Base-by-base conservation (phyloP, 2,797 vertebrate species). In the Danionella dracula region DNA sequence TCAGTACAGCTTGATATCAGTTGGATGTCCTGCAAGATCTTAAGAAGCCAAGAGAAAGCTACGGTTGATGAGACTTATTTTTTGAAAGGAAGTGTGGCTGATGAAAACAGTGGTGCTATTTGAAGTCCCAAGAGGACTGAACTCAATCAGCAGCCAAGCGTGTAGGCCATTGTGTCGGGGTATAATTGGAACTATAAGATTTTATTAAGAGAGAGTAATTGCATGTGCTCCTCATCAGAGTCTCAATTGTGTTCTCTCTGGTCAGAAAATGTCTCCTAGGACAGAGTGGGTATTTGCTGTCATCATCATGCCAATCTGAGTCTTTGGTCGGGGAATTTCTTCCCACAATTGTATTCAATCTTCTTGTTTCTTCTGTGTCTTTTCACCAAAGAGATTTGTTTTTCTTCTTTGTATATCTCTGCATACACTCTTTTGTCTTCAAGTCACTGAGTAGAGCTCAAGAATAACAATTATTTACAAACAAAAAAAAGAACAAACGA, bases 191-290 rank as follows among this genome's bases (percentile, higher is more conserved):
- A 89, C 86, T 86, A 82, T 86, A 86, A 89, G 87, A 88, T 89
- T 89, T 89, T 90, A 90, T 89, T 89, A 89, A 88, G 84, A 87
- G 85, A 87, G 84, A 85, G 86, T 87, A 87, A 89, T 88, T 87
- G 87, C 85, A 83, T 88, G 86, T 79, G 85, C 80, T 85, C 78
- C 86, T 89, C 87, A 87, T 89, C 87, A 86, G 82, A 81, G 75
- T 73, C 82, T 83, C 80, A 81, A 89, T 89, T 89, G 88, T 89
- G 80, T 70, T 76, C 60, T 68, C 66, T 77, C 81, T 82, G 85
- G 84, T 83, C 82, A 84, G 84, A 83, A 82, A 82, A 82, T 76
- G 78, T 77, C 79, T 79, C 76, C 73, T 71, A 62, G 62, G 66
- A 71, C 71, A 54, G 59, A 79, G 53, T 82, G 83, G 80, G 82